Evolutionary conservation across 1,140 invertebrate genomes (phyloP).

Genomic region (Hyles vespertilio): DNA sequence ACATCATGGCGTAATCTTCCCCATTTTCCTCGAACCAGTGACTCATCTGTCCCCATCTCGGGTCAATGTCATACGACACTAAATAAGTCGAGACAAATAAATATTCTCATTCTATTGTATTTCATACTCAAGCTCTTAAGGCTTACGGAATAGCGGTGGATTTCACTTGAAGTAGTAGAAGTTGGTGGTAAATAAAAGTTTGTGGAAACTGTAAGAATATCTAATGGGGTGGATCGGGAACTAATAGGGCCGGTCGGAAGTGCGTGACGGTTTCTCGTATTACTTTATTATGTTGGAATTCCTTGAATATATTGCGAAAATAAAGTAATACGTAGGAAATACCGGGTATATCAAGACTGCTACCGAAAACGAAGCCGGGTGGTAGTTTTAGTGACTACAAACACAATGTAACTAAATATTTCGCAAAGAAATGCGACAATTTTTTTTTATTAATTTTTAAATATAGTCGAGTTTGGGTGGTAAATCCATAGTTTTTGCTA

Average conservation of each 20-base stretch:
- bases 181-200: conserved; percentile 7
- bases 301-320: conserved; percentile 3
- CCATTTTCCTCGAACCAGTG: conserved; percentile 22
- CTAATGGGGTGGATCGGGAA: conserved; percentile 31
- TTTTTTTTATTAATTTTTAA: no score
- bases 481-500: no score
- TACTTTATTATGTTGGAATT: conserved; percentile 28
- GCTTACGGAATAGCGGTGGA: background rate
- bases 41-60: conserved; percentile 31
- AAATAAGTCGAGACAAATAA: conserved; percentile 11
- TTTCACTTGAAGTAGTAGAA: conserved; percentile 4
- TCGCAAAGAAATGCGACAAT: no score
- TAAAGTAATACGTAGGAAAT: no score
- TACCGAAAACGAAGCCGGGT: no score
- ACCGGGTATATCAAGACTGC: no score
- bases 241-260: conserved; percentile 23
- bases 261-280: conserved; percentile 18
- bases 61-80: conserved; percentile 37
- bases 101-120: no score
- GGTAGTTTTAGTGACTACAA: no score
- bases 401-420: no score
- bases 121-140: background rate
- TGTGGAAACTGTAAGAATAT: conserved; percentile 30
- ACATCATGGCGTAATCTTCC: conserved; percentile 9
- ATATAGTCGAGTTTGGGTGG: no score